phyloP scores from a whole-genome alignment of 1,140 invertebrate species.

The Pogonomyrmex barbatus region DNA sequence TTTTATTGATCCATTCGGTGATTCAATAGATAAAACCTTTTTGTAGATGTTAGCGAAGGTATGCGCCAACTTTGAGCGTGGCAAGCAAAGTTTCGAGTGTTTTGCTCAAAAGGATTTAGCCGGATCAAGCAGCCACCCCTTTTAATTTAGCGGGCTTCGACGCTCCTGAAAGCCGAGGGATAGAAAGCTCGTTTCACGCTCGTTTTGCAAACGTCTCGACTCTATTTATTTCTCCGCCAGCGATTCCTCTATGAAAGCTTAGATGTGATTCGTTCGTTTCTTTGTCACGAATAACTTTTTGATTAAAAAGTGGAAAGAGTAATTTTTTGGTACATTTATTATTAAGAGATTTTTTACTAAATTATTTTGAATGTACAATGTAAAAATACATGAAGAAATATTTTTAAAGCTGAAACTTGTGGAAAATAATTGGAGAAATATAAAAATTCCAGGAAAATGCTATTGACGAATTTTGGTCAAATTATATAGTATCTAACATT shows the following conservation, averaged over 20 bases:
- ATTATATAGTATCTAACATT: neutral
- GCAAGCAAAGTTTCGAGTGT: slow-evolving; percentile 73
- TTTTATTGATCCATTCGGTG: slow-evolving; percentile 38
- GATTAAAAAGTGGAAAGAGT: neutral
- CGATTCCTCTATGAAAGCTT: slow-evolving; percentile 42
- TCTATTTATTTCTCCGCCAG: slow-evolving; percentile 53
- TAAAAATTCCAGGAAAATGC: neutral
- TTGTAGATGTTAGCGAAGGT: slow-evolving; percentile 56
- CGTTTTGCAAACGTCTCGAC: slow-evolving; percentile 54
- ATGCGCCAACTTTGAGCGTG: slow-evolving; percentile 63
- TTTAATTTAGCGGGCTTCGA: slow-evolving; percentile 72
- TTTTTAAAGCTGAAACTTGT: neutral
- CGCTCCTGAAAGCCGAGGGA: slow-evolving; percentile 62
- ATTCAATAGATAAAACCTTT: slow-evolving; percentile 65
- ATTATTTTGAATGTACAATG: neutral
- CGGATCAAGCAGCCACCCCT: slow-evolving; percentile 67
- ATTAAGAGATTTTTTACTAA: neutral
- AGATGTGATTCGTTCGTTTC: slow-evolving; percentile 33
- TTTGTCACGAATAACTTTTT: slow-evolving; percentile 46
- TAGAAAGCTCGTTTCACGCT: slow-evolving; percentile 54
- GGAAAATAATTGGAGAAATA: neutral
- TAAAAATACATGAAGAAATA: neutral
- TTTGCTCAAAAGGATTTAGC: slow-evolving; percentile 75
- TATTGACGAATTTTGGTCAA: neutral
- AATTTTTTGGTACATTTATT: neutral